phyloP scores from a whole-genome alignment of 2,888 invertebrate genomes.

The Xanthorhoe spadicearia region DNA sequence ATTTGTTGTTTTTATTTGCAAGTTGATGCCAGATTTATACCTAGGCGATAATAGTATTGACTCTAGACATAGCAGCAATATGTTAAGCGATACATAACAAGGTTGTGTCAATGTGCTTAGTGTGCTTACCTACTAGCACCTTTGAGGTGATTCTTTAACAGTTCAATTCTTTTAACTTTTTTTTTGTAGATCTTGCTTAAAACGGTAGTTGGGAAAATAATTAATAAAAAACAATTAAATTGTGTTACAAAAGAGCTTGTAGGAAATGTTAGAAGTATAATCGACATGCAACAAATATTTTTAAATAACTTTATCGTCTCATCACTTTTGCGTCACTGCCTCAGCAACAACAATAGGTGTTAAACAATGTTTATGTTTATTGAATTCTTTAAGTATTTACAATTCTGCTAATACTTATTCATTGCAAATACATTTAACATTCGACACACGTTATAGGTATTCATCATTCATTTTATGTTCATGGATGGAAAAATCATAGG shows the following conservation, averaged over 20 bases:
- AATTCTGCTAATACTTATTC: conserved; percentile 20
- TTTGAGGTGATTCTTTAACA: not conserved
- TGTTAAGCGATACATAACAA: conserved; percentile 5
- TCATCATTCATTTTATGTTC: not conserved
- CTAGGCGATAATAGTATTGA: conserved; percentile 28
- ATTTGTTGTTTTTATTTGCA: conserved; percentile 66
- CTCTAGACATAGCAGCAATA: not conserved
- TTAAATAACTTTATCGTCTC: not conserved
- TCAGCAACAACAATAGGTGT: not conserved
- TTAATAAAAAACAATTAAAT: no score
- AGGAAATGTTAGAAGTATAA: no score
- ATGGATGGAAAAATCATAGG: conserved; percentile 8
- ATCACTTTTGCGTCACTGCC: not conserved
- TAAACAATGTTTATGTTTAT: conserved; percentile 3
- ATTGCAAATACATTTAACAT: conserved; percentile 10
- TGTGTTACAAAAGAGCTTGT: no score
- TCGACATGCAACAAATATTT: not conserved
- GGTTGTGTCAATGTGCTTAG: not conserved
- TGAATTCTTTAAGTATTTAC: conserved; percentile 19
- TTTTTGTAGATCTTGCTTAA: no score
- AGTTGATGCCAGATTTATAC: conserved; percentile 46
- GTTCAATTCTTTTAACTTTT: not conserved
- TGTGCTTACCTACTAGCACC: not conserved
- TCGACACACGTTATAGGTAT: conserved; percentile 17
- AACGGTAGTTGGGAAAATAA: no score